Percentiles rank a stretch among this genome's conserved stretches.
These are phyloP conservation scores for Medauroidea extradentata DNA, from an alignment of 1,140 invertebrate genomes.

Conservation along the genomic window DNA sequence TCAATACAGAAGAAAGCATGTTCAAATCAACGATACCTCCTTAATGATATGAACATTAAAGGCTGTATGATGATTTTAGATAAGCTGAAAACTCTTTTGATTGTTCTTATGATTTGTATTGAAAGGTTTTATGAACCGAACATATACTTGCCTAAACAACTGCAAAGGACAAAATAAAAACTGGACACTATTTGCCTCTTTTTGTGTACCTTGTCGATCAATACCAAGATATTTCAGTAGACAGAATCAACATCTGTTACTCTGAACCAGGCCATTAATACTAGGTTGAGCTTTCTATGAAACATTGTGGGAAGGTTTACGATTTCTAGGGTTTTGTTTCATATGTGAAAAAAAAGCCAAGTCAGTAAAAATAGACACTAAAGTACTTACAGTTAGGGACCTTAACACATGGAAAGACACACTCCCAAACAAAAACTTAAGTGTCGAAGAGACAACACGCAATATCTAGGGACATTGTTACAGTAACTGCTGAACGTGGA, in stretches of 20 bases:
- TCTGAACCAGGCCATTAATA: slow-evolving; percentile 9
- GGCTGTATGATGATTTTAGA: too few relatives aligned
- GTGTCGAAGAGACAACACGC: background rate
- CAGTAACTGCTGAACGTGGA: background rate
- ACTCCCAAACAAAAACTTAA: slow-evolving; percentile 4
- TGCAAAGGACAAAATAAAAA: too few relatives aligned
- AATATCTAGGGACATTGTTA: background rate
- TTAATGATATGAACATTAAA: too few relatives aligned
- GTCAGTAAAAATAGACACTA: slow-evolving; percentile 3
- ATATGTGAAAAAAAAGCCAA: slow-evolving; percentile 1
- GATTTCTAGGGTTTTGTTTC: slow-evolving; percentile 1
- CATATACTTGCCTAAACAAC: too few relatives aligned
- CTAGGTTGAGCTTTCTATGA: slow-evolving; percentile 10
- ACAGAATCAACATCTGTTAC: background rate
- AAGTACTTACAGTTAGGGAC: slow-evolving; percentile 5
- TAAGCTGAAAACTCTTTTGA: background rate
- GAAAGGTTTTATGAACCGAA: slow-evolving; percentile 13
- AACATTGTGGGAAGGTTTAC: background rate
- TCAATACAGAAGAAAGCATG: too few relatives aligned
- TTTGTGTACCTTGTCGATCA: slow-evolving; percentile 5
- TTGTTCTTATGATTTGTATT: slow-evolving; percentile 16
- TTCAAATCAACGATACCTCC: too few relatives aligned
- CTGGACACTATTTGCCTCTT: background rate
- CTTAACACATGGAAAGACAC: background rate
- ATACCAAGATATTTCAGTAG: background rate